These are phyloP conservation scores for Rhinopithecus roxellana DNA, from an alignment of 2,113 vertebrate species.

Conservation along the genomic window DNA sequence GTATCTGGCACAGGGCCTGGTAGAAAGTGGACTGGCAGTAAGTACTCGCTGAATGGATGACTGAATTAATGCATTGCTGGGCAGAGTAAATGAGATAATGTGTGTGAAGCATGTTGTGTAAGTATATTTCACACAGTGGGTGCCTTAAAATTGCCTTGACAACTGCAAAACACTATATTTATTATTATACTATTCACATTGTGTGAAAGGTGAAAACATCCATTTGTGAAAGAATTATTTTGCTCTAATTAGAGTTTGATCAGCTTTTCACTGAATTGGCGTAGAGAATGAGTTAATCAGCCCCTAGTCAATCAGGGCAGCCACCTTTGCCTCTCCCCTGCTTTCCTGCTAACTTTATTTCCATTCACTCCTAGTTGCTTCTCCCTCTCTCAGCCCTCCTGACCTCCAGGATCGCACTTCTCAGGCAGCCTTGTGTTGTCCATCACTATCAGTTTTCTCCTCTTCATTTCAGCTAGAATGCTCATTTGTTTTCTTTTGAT, in stretches of 20 bases:
- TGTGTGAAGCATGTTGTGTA: neutral
- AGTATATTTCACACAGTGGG: neutral
- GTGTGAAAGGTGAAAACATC: neutral
- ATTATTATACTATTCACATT: neutral
- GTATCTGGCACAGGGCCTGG: neutral
- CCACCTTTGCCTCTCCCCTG: neutral
- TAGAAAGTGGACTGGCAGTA: neutral
- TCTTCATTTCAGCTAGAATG: neutral
- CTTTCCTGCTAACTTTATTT: neutral
- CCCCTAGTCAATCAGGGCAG: neutral
- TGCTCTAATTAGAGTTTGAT: neutral
- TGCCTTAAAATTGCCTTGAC: neutral
- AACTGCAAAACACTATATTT: neutral
- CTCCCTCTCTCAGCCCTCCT: neutral
- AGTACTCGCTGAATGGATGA: neutral
- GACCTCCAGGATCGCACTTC: neutral
- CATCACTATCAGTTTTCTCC: conserved; percentile 23
- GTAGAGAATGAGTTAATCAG: neutral
- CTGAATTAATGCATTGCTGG: neutral
- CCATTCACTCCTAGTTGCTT: neutral
- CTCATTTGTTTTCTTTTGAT: conserved; percentile 22
- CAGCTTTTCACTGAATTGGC: neutral
- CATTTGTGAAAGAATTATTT: neutral
- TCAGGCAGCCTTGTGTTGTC: neutral
- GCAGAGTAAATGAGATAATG: neutral